Evolutionary conservation across 2,797 vertebrate species (phyloP).

Genomic region (Hippopotamyrus pictus): DNA sequence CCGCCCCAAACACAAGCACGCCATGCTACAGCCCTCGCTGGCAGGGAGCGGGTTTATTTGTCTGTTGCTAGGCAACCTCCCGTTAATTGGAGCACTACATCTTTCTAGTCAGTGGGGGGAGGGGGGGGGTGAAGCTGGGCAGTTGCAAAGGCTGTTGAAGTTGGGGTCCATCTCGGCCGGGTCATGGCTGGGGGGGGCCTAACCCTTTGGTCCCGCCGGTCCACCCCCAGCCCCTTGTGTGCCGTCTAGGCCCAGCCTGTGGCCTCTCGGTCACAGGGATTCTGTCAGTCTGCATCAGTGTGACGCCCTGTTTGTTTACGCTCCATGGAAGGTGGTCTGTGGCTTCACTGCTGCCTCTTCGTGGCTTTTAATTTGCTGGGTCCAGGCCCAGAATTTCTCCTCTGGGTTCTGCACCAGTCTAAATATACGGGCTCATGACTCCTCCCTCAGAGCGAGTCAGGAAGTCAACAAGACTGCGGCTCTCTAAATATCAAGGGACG

Average conservation of each 20-base stretch:
- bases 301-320: not conserved
- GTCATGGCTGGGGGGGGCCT: not conserved
- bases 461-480: not conserved
- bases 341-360: not conserved
- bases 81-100: not conserved
- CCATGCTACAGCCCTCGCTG: not conserved
- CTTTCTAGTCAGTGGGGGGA: not conserved
- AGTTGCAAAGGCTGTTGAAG: not conserved
- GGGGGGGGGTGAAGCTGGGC: not conserved
- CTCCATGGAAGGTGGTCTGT: not conserved
- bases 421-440: not conserved
- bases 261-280: not conserved
- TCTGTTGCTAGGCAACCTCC: constrained; percentile 6
- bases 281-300: not conserved
- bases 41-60: not conserved
- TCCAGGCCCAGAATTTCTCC: not conserved
- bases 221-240: not conserved
- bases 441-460: not conserved
- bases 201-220: not conserved
- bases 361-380: not conserved
- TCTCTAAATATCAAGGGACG: not conserved
- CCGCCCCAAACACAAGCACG: not conserved
- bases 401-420: not conserved
- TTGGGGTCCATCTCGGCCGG: not conserved
- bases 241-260: not conserved